phyloP scores from a whole-genome alignment of 2,797 vertebrate genomes.

The Phoebastria nigripes region DNA sequence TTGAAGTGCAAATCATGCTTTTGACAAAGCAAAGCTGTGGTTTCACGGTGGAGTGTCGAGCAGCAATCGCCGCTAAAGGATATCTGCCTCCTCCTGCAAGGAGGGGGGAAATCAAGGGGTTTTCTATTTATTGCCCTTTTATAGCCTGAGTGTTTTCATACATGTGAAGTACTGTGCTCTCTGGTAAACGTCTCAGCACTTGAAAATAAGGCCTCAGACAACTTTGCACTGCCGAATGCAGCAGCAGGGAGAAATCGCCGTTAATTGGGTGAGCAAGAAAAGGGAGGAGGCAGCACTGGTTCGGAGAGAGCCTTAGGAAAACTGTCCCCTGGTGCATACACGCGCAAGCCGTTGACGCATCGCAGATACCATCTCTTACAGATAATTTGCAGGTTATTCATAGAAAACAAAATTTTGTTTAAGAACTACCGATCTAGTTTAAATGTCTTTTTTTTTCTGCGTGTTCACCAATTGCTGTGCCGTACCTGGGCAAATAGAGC shows the following conservation, averaged over 20 bases:
- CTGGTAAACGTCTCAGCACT: neutral
- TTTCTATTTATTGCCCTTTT: neutral
- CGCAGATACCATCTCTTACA: neutral
- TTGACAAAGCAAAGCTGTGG: neutral
- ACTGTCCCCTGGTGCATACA: neutral
- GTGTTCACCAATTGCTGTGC: neutral
- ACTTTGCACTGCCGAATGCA: neutral
- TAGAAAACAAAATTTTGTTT: neutral
- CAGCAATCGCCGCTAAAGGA: neutral
- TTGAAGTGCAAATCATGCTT: neutral
- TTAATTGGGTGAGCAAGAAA: neutral
- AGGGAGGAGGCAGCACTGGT: neutral
- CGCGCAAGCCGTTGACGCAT: neutral
- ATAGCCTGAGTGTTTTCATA: neutral
- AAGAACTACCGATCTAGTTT: neutral
- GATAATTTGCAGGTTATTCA: neutral
- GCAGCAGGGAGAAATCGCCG: neutral
- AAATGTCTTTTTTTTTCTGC: neutral
- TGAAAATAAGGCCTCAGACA: neutral
- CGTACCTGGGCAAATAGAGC: neutral
- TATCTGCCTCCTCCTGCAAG: neutral
- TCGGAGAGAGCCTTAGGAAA: neutral
- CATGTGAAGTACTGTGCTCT: neutral
- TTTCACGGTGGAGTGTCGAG: neutral
- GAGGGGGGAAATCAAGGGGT: rapidly evolving